Base-by-base conservation (phyloP, 2,888 invertebrate species). In the Tachina grossa region DNA sequence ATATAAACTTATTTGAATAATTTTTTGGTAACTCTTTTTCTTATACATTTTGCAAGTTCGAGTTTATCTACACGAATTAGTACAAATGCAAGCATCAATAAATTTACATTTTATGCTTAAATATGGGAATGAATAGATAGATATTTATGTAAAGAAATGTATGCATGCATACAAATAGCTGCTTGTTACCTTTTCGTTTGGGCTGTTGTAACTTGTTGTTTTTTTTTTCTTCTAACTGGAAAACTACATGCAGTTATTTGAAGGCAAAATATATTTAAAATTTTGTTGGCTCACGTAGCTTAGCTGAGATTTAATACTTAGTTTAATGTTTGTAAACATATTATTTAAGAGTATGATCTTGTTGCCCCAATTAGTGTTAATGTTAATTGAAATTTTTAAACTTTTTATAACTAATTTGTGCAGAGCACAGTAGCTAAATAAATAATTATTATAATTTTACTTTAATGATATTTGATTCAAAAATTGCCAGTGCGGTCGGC, bases 31-130 rank as follows among this genome's bases (percentile, higher is more conserved):
- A 9, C 14, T n/a, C 11, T 49, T 16, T 6, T 45, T 16, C 45
- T 57, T 57, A 16, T 16, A n/a, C 9, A 55, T 71, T 77, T 72
- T 63, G 45, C 72, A 83, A 83, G 75, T 84, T 80, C 71, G 79
- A 84, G 75, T 69, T 84, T 75, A 84, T 45, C 22, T 19, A 47
- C 11, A 59, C 22, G 19, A 45, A 22, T 41, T 11, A 13, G 10
- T 31, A 19, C 11, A 11, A 31, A 13, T 19, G 11, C 14, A 2
- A 66, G 22, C 45, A 45, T n/a, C 57, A 47, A 63, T 53, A 76
- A 74, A 75, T 47, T 57, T 79, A 63, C 68, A 74, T 68, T 78
- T 78, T 14, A 41, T 79, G 63, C 63, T 55, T 47, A 55, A 72
- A 79, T 72, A 72, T 65, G 63, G 71, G 55, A 72, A 72, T 77